Conservation (phyloP, 2,797 vertebrate genomes). For the Thamnophis elegans region DNA sequence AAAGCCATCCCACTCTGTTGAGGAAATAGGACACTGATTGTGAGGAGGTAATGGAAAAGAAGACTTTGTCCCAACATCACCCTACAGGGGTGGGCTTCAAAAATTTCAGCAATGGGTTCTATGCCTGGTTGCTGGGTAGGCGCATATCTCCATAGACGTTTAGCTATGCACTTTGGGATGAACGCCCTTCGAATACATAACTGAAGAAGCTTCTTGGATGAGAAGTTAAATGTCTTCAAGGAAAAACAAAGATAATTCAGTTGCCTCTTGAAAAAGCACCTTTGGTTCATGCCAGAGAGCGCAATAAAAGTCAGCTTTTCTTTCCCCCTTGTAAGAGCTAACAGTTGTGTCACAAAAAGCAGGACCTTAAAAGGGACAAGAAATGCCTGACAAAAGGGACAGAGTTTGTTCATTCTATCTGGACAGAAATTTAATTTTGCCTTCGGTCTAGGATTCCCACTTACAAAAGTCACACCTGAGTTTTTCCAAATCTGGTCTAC, state of each 20-base stretch:
- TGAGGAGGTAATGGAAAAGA: not conserved
- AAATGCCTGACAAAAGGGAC: not conserved
- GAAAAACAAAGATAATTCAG: not conserved
- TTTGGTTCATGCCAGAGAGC: not conserved
- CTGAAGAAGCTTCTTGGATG: not conserved
- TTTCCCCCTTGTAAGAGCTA: not conserved
- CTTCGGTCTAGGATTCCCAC: not conserved
- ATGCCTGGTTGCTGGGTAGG: too few relatives aligned
- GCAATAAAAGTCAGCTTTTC: not conserved
- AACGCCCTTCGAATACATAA: not conserved
- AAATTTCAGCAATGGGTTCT: too few relatives aligned
- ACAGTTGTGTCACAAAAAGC: not conserved
- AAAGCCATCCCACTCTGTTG: not conserved
- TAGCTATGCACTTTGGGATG: not conserved
- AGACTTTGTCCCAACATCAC: not conserved
- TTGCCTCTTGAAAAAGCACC: not conserved
- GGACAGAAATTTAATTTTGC: not conserved
- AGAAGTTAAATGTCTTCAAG: not conserved
- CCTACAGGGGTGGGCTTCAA: too few relatives aligned
- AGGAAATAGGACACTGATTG: not conserved
- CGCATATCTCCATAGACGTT: not conserved
- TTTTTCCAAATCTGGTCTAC: not conserved
- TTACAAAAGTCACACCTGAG: not conserved
- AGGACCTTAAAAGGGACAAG: not conserved
- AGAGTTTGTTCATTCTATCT: not conserved